Base-by-base conservation (phyloP, 2,888 invertebrate genomes). In the Hydriomena furcata region DNA sequence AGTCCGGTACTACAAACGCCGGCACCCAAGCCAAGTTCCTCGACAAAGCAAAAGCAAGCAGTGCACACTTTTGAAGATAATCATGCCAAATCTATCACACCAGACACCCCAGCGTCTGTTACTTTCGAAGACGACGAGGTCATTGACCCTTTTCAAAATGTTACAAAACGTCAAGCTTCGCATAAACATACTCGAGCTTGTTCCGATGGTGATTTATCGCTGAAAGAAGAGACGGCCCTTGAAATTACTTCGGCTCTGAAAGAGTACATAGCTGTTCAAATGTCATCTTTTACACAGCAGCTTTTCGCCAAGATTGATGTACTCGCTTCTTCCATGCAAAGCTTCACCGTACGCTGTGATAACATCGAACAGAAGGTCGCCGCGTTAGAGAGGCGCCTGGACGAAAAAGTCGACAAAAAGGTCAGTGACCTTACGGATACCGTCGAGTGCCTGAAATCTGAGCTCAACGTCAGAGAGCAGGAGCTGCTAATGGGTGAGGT, bases 401-500 rank as follows among this genome's bases (percentile, higher is more conserved):
- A 23, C n/a, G 24, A 23, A 5, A 23, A 13, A 10, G n/a, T 24
- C 3, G 20, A 44, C 8, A 4, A 35, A 12, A 36, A 28, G 35
- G 35, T 44, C 44, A 36, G 28, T 8, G 35, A 44, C 35, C 35
- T 44, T 13, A 7, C 7, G 12, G 2, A 5, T 1, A 44, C 28
- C 5, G 28, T 44, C 6, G 20, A 35, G 0, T 11, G 11, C 11
- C 12, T 44, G 21, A 20, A 5, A 13, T 6, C 7, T 10, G 28
- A 36, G 2, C 35, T 44, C 0, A 23, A 28, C 7, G 44, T 36
- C 11, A 44, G n/a, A 5, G 58, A 60, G 1, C 59, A 61, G 28
- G 55, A 52, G 0, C 7, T 43, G 0, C 17, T 61, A 1, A 31
- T 41, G 0, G 55, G 45, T 13, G 58, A 62, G 17, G 4, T 61